Base-by-base conservation (phyloP, 2,113 vertebrate species). In the Gambusia affinis region DNA sequence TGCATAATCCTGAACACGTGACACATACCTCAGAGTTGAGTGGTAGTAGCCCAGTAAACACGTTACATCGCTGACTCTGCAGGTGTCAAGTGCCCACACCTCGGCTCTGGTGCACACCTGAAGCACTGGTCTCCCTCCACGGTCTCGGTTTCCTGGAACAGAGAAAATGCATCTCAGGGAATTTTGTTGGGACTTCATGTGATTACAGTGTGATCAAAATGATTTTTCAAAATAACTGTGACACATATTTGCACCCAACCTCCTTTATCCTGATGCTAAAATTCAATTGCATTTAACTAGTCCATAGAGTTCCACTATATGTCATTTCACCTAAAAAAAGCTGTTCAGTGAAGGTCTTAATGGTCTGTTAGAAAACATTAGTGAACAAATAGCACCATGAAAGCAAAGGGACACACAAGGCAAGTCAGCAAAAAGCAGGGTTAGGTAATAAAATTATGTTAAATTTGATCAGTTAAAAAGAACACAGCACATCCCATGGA, bases 71-170 rank as follows among this genome's bases (percentile, higher is more conserved):
- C 31, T 82, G 69, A 87, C 79, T 12, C 89, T 93, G 78, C 75
- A 82, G 24, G 86, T 88, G 70, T 93, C 91, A 51, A 87, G 85
- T 54, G 88, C 81, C 95, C 95, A 96, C 83, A 94, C 91, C 51
- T 81, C 79, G 66, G 88, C 91, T 74, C 92, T 91, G 0, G 84
- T 87, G 88, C 93, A 94, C 92, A 95, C 94, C 91, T 96, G 95
- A 66, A 96, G 87, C 70, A 96, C 91, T 0, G 92, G 85, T 79
- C 94, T 92, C 75, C 95, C 95, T 73, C 88, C 76, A 64, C 94
- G 94, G 84, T 96, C 95, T 81, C 92, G 72, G 86, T 88, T 96
- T 86, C 96, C 96, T 96, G 90, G 33, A 83, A 68, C 60, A 84
- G 17, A 73, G 79, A 85, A 76, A 33, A 75, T 12, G 29, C 24